Percentiles rank a stretch among this genome's conserved stretches.
Conservation (phyloP, 2,888 invertebrate genomes). For the Tenthredo distinguenda region DNA sequence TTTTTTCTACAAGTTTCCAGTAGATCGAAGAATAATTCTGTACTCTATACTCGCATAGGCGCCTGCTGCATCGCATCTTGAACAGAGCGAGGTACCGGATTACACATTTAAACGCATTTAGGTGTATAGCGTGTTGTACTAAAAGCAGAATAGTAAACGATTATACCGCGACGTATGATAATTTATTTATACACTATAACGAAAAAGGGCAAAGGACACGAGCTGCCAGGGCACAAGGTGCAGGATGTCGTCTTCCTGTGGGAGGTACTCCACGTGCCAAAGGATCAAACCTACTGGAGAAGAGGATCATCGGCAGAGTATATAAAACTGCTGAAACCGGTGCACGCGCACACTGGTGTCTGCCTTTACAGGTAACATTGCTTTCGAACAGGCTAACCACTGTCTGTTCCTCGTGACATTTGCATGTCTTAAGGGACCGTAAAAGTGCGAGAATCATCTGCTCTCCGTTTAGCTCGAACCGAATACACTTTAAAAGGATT, state of each 20-base stretch:
- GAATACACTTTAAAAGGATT: slow-evolving; percentile 29
- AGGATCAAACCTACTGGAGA: slow-evolving; percentile 53
- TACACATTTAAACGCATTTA: not conserved
- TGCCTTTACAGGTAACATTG: slow-evolving; percentile 34
- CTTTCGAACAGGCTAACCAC: slow-evolving; percentile 38
- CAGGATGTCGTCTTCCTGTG: slow-evolving; percentile 60
- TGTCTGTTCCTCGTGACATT: slow-evolving; percentile 26
- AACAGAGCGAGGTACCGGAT: not conserved
- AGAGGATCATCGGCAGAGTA: slow-evolving; percentile 37
- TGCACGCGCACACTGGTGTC: slow-evolving; percentile 38
- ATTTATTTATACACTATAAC: slow-evolving; percentile 2
- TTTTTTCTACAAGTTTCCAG: not conserved
- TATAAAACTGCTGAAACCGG: slow-evolving; percentile 36
- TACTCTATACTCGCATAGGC: not conserved
- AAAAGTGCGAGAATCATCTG: slow-evolving; percentile 48
- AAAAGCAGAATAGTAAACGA: not conserved
- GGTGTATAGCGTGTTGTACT: not conserved
- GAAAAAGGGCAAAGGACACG: slow-evolving; percentile 36
- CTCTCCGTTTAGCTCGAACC: not conserved
- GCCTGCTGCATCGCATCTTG: not conserved
- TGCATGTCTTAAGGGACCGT: slow-evolving; percentile 41
- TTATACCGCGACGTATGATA: not conserved
- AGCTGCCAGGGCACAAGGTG: slow-evolving; percentile 52
- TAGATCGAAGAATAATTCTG: not conserved
- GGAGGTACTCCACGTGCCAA: slow-evolving; percentile 61